Evolutionary conservation across 2,113 vertebrate species (phyloP), one percentile per base, ranked within the genome.

Genomic region (Amblyornis subalaris): DNA sequence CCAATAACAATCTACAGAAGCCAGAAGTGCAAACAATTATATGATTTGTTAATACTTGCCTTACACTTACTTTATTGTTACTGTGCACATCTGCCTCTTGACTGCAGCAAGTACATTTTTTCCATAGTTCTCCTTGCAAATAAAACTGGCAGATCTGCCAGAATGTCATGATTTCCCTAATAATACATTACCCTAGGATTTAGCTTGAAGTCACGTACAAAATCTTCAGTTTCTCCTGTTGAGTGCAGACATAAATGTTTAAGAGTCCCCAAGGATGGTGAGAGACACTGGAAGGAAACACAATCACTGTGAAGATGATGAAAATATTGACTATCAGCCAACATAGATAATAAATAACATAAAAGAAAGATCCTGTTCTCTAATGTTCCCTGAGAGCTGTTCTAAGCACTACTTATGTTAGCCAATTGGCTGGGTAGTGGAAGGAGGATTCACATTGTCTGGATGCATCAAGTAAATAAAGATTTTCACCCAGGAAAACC

Each of bases 301-400:
- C 35, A 92, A 62, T 93, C 72, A 89, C 83, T 94, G 92, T 62
- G 90, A 97, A 97, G 80, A 96, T 93, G 91, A 97, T 95, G 95
- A 97, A 97, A 96, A 95, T 84, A 61, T 60, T 96, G 94, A 96
- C 85, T 71, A 92, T 66, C 79, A 88, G 90, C 97, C 96, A 97
- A 93, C 69, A 50, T 29, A 87, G 93, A 91, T 95, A 90, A 96
- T 96, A 94, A 96, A 97, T 95, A 94, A 95, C 93, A 96, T 93
- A 85, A 91, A 89, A 94, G 85, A 96, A 92, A 93, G 89, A 91
- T 78, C 51, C 50, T 85, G 47, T 25, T 96, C 50, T 84, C 67
- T 90, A 87, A 47, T 78, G 81, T 89, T 94, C 95, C 85, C 61
- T 75, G 86, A 95, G 95, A 97, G 71, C 33, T 93, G 36, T 94